Evolutionary conservation across 1,140 invertebrate genomes (phyloP), one percentile per base, ranked within the genome.

Genomic region (Scylla paramamosain): DNA sequence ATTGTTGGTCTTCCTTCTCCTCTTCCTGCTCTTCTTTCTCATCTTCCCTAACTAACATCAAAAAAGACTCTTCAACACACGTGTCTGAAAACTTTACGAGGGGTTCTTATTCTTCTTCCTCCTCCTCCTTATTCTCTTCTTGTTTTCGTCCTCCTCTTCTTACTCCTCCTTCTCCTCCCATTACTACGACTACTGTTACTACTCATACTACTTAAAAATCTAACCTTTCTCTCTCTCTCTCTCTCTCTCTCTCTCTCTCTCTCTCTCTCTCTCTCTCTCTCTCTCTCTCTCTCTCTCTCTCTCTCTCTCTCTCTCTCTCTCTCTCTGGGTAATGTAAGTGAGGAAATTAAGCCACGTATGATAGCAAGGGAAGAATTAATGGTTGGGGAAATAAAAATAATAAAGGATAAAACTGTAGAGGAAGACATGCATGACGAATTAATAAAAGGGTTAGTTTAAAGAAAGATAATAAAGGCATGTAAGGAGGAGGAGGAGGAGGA

Each of bases 261-360:
- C 83, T 84, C 83, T 84, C 83, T 84, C 83, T 84, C 83, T 84
- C 83, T 84, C 83, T 12, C 25, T 84, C 25, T 83, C 82, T 83
- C 82, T 83, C 82, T 83, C 82, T 83, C 82, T 83, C 82, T 83
- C 82, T 83, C 82, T 83, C 82, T 83, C 82, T 83, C 82, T 83
- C 82, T 83, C 82, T 83, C 82, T 83, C 82, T 83, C 82, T 83
- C 82, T 14, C 29, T 28, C 39, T 39, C 39, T 39, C 39, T 39
- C 39, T 39, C 39, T 39, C 39, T 39, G 6, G 39, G 6, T 39
- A 39, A 6, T 39, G 39, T 39, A 2, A 39, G 39, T 39, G 39
- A 39, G 39, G 39, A 39, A 39, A 39, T 39, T 39, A 39, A 39
- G 39, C 39, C 39, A 39, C 39, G 39, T 39, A 2, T 39, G 39